A percentile compares a stretch with the other conserved stretches of the same genome.
phyloP scores from a whole-genome alignment of 2,888 invertebrate genomes.

The Nomada ferruginata region DNA sequence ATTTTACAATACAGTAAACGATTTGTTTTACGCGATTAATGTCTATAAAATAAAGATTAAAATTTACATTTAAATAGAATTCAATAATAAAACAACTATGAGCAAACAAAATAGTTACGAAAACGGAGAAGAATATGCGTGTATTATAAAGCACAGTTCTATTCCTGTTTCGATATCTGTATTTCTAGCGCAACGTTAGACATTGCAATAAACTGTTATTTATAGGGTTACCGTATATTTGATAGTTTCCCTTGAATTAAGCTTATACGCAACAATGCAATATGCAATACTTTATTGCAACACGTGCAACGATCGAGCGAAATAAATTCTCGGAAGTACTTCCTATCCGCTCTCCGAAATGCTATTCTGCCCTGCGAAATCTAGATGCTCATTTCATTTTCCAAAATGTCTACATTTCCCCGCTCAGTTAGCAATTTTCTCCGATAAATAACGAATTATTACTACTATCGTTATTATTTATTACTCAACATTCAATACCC shows the following conservation, averaged over 20 bases:
- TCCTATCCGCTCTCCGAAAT: constrained; percentile 21
- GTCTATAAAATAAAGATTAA: no score
- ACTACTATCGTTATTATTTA: no score
- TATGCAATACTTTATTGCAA: constrained; percentile 53
- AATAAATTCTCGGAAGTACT: constrained; percentile 38
- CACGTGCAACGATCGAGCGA: constrained; percentile 42
- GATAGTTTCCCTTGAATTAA: constrained; percentile 38
- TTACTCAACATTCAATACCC: no score
- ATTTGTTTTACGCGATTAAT: no score
- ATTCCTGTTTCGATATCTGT: constrained; percentile 16
- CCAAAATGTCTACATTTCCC: not conserved
- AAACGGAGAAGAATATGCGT: not conserved
- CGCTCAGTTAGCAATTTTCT: not conserved
- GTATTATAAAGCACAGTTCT: constrained; percentile 9
- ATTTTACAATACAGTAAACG: no score
- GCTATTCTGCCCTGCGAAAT: constrained; percentile 14
- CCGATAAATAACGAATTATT: not conserved
- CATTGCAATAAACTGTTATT: constrained; percentile 33
- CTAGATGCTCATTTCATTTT: constrained; percentile 18
- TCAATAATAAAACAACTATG: not conserved
- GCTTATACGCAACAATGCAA: constrained; percentile 45
- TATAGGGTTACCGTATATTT: constrained; percentile 28
- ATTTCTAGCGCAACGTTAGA: constrained; percentile 7
- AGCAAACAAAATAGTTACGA: not conserved
- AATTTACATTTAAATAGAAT: no score